Evolutionary conservation across 2,113 vertebrate genomes (phyloP).

Genomic region (Sprattus sprattus): DNA sequence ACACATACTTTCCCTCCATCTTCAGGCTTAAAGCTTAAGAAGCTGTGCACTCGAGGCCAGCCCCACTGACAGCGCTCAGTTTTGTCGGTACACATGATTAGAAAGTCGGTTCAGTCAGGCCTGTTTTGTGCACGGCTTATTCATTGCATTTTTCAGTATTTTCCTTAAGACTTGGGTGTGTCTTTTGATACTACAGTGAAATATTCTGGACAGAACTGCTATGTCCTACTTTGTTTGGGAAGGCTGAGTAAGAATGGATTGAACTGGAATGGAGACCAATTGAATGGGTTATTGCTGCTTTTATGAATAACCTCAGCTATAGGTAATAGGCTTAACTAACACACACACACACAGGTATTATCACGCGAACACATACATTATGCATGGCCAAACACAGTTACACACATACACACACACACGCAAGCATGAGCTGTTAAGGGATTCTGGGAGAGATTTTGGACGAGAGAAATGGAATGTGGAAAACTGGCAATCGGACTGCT

Average conservation of each 20-base stretch:
- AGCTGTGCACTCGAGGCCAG: background rate
- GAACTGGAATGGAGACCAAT: background rate
- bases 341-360: background rate
- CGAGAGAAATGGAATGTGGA: constrained; percentile 7
- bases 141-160: background rate
- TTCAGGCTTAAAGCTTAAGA: background rate
- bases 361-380: background rate
- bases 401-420: background rate
- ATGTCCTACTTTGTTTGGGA: background rate
- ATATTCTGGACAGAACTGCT: background rate
- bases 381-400: background rate
- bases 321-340: background rate
- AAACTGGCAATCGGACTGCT: constrained; percentile 4
- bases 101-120: background rate
- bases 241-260: background rate
- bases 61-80: background rate
- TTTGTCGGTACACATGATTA: background rate
- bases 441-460: constrained; percentile 8
- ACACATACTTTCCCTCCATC: background rate
- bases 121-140: background rate
- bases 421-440: constrained; percentile 5
- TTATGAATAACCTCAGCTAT: background rate
- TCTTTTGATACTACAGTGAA: background rate
- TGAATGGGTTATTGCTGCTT: background rate
- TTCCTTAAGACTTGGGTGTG: background rate